These are phyloP conservation scores for human (Homo sapiens) DNA, from an alignment of 2,113 vertebrate species.

Conservation along the genomic window GRCh38 chr6:10246001-10246500, in stretches of 20 bases:
- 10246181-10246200: too few species aligned
- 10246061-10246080: background rate
- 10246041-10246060: background rate
- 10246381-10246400: background rate
- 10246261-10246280: background rate
- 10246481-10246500: background rate
- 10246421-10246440: background rate
- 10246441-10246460: background rate
- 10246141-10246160: background rate
- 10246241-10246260: background rate
- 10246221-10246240: too few species aligned
- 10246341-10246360: background rate
- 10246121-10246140: background rate
- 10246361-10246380: background rate
- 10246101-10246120: background rate
- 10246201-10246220: too few species aligned
- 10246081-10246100: background rate
- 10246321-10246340: background rate
- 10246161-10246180: background rate
- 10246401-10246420: background rate
- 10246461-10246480: background rate
- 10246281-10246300: background rate
- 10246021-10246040: slow-evolving; percentile 43
- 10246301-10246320: background rate
- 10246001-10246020: background rate